phyloP scores from a whole-genome alignment of 2,797 vertebrate genomes.

The Trematomus bernacchii region DNA sequence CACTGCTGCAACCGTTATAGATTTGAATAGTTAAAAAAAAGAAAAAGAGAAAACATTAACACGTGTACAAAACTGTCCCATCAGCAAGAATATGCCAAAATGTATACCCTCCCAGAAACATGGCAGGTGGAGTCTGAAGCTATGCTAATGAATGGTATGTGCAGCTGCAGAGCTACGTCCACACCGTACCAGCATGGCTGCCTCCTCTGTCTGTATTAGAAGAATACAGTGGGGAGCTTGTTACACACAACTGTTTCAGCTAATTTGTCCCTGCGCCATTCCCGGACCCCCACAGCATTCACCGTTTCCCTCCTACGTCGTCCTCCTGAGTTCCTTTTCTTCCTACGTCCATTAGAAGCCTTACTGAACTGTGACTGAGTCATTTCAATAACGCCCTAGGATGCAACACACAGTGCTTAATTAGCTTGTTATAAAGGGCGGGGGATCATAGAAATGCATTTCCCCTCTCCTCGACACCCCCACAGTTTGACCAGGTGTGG shows the following conservation, averaged over 20 bases:
- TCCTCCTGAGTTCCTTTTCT: constrained; percentile 56
- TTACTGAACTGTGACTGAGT: constrained; percentile 84
- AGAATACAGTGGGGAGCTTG: constrained; percentile 73
- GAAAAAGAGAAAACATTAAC: constrained; percentile 32
- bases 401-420: constrained; percentile 82
- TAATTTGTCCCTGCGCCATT: constrained; percentile 65
- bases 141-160: constrained; percentile 8
- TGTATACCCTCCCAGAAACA: constrained; percentile 12
- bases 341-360: constrained; percentile 79
- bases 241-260: constrained; percentile 69
- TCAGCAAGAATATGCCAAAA: not conserved
- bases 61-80: constrained; percentile 43
- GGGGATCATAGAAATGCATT: constrained; percentile 75
- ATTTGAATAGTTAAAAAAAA: constrained; percentile 42
- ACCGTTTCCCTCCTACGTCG: constrained; percentile 43
- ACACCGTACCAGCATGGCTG: constrained; percentile 39
- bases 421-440: constrained; percentile 84
- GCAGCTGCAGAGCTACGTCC: constrained; percentile 30
- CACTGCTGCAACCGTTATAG: constrained; percentile 43
- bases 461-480: constrained; percentile 41
- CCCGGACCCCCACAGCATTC: constrained; percentile 35
- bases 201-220: constrained; percentile 38
- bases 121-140: constrained; percentile 40
- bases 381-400: constrained; percentile 83
- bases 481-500: constrained; percentile 66